Conservation (phyloP, 64 coral and sea anemone genomes). For the Acropora yongei region DNA sequence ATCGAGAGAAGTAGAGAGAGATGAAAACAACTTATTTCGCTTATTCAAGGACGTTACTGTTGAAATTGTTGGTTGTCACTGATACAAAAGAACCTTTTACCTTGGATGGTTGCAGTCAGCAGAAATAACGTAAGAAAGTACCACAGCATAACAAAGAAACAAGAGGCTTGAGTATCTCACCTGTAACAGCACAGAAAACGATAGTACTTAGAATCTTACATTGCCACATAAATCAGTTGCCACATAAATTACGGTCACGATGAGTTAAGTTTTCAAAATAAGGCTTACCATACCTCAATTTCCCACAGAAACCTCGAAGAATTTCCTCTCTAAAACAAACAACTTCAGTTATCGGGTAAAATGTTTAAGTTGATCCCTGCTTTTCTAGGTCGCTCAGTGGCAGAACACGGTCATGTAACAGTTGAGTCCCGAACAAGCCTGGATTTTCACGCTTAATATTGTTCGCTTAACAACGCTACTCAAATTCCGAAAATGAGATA, state of each 20-base stretch:
- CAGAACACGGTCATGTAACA: too few species aligned
- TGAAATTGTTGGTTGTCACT: too few species aligned
- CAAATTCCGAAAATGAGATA: too few species aligned
- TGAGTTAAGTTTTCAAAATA: neutral
- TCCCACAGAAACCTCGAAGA: neutral
- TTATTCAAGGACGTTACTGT: too few species aligned
- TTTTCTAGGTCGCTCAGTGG: too few species aligned
- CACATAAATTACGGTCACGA: neutral
- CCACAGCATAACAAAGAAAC: neutral
- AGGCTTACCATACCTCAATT: neutral
- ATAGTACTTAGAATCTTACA: neutral
- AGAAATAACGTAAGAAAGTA: neutral
- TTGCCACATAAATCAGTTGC: neutral
- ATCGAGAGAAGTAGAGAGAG: too few species aligned
- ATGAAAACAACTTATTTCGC: too few species aligned
- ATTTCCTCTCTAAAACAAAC: neutral
- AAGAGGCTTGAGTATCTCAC: neutral
- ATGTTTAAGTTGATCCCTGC: too few species aligned
- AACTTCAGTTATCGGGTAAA: too few species aligned
- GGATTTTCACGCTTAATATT: too few species aligned
- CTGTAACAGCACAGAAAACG: neutral
- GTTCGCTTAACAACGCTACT: too few species aligned
- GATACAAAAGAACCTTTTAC: neutral
- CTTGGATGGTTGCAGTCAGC: neutral
- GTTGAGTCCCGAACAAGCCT: too few species aligned